These are phyloP conservation scores for Cacatua alba DNA, from an alignment of 2,113 vertebrate species.

Conservation along the genomic window DNA sequence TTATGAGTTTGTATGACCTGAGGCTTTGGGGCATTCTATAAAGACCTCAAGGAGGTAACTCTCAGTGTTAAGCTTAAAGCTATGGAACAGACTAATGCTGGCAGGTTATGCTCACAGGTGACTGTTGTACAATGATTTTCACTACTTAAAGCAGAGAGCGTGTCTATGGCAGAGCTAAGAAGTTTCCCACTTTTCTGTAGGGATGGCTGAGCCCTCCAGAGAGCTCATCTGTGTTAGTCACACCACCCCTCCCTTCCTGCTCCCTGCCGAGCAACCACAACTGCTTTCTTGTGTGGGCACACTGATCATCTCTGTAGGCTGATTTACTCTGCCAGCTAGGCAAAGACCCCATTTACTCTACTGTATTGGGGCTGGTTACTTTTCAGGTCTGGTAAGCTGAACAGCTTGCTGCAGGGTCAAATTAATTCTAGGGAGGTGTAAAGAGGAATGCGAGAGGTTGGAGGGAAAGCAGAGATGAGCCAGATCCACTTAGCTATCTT, in stretches of 20 bases:
- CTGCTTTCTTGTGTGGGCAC: rapidly evolving
- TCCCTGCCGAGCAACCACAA: rapidly evolving
- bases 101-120: neutral
- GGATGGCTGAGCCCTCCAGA: neutral
- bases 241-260: neutral
- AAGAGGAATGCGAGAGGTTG: neutral
- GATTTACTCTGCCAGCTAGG: rapidly evolving
- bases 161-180: neutral
- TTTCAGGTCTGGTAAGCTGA: neutral
- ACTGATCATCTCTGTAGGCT: rapidly evolving
- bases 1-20: neutral
- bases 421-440: neutral
- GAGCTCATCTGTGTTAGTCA: rapidly evolving
- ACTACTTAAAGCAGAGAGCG: neutral
- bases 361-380: rapidly evolving
- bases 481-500: rapidly evolving
- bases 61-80: neutral
- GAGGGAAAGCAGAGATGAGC: neutral
- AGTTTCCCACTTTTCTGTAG: neutral
- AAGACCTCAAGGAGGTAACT: neutral
- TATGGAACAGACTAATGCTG: rapidly evolving
- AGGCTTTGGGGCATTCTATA: neutral
- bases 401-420: neutral
- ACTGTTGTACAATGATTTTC: neutral
- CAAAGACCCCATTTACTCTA: rapidly evolving